phyloP scores from a whole-genome alignment of 30 jellyfish, hydroid and myxozoan genomes.

The Haliclystus octoradiatus region DNA sequence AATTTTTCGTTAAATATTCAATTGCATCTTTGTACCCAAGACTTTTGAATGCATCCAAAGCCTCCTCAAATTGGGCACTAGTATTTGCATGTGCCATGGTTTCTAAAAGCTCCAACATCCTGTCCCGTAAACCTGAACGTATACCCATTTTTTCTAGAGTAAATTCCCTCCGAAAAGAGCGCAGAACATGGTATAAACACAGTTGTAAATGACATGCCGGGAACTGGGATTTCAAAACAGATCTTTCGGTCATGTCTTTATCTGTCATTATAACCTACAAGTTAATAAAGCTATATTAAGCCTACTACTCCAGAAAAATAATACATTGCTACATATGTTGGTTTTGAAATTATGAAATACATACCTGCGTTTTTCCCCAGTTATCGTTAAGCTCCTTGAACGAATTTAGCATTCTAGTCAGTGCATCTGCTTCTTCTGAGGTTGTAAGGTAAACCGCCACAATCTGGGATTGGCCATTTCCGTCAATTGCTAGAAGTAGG shows the following conservation, averaged over 20 bases:
- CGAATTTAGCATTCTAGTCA: background rate
- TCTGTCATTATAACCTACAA: conserved; percentile 13
- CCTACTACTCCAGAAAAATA: no score
- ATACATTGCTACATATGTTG: no score
- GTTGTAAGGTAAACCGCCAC: background rate
- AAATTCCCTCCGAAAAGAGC: conserved; percentile 15
- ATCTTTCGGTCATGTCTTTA: conserved; percentile 7
- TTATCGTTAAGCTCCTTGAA: background rate
- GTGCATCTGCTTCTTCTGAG: conserved; percentile 5
- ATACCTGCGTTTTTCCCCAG: background rate
- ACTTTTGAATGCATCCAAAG: background rate
- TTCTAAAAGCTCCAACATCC: conserved; percentile 1
- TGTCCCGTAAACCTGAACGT: conserved; percentile 24
- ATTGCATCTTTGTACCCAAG: conserved; percentile 12
- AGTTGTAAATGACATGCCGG: background rate
- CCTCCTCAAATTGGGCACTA: background rate
- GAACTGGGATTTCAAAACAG: background rate
- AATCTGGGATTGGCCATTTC: conserved; percentile 4
- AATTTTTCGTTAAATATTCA: conserved; percentile 17
- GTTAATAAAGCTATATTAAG: no score
- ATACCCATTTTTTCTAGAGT: conserved; percentile 39
- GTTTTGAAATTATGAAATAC: no score
- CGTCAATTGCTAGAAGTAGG: background rate
- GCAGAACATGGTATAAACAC: conserved; percentile 9
- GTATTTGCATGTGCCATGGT: conserved; percentile 15